Conservation (phyloP, 2,113 vertebrate species). For the Chrysemys picta region DNA sequence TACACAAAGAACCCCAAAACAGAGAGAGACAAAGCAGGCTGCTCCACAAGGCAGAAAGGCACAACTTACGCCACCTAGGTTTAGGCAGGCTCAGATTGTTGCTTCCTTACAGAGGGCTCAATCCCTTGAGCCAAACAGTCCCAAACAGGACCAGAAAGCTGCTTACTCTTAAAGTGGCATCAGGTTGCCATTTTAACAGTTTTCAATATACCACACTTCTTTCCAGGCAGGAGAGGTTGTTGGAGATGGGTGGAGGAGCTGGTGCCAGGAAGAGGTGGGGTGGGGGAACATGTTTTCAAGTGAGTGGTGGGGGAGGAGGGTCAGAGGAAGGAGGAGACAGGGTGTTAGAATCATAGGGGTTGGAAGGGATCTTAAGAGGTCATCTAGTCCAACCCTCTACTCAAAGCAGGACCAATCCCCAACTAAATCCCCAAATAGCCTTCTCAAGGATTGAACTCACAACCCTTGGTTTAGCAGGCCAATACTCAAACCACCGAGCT, state of each 20-base stretch:
- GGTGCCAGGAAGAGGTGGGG: background rate
- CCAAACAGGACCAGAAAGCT: background rate
- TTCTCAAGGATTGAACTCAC: too few relatives aligned
- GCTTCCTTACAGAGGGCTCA: background rate
- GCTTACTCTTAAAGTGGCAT: background rate
- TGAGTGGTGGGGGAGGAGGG: background rate
- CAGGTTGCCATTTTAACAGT: background rate
- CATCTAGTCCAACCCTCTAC: too few relatives aligned
- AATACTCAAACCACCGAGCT: too few relatives aligned
- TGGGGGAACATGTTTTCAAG: background rate
- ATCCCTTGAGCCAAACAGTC: too few relatives aligned
- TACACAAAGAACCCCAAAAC: background rate
- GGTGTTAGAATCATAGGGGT: background rate
- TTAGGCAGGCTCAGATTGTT: background rate
- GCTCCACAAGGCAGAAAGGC: background rate
- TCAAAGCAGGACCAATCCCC: too few relatives aligned
- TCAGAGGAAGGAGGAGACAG: background rate
- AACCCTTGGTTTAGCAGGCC: too few relatives aligned
- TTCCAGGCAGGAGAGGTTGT: background rate
- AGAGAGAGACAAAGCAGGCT: background rate
- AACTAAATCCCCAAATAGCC: too few relatives aligned
- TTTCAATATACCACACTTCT: background rate
- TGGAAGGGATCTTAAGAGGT: too few relatives aligned
- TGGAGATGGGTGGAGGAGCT: background rate
- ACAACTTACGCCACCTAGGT: too few relatives aligned